Percentiles rank a stretch among this genome's conserved stretches.
phyloP scores from a whole-genome alignment of 2,113 vertebrate species.

The Ginglymostoma cirratum region DNA sequence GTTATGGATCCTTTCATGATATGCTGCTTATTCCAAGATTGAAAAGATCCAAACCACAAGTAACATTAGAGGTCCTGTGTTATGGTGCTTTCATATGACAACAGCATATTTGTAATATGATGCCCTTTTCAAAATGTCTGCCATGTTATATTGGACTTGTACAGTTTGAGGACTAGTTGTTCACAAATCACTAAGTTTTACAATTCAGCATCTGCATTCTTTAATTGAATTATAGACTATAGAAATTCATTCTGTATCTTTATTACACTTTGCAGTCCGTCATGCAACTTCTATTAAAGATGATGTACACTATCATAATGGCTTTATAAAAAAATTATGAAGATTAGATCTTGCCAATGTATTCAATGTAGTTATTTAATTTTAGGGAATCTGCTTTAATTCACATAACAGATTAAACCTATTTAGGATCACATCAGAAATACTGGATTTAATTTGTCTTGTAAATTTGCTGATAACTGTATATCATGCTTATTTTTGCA shows the following conservation, averaged over 20 bases:
- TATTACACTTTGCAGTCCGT: background rate
- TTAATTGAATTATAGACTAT: background rate
- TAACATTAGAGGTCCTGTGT: background rate
- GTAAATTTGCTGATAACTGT: background rate
- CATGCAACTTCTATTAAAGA: background rate
- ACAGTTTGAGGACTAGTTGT: background rate
- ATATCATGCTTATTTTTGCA: background rate
- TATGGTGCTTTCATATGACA: background rate
- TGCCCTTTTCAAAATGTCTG: background rate
- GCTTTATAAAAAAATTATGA: background rate
- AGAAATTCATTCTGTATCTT: background rate
- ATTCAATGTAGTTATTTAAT: background rate
- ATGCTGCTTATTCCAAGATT: background rate
- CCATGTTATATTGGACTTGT: background rate
- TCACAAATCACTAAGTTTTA: background rate
- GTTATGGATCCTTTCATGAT: background rate
- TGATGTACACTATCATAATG: background rate
- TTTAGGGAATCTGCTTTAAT: background rate
- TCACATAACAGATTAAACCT: background rate
- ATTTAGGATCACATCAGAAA: background rate
- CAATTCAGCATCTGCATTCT: background rate
- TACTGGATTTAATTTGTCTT: background rate
- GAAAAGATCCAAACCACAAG: background rate
- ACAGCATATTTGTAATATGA: slow-evolving; percentile 1
- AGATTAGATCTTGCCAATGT: background rate